Evolutionary conservation across 64 coral and sea anemone genomes (phyloP), one percentile per base, ranked within the genome.

Genomic region (Montipora cactus): DNA sequence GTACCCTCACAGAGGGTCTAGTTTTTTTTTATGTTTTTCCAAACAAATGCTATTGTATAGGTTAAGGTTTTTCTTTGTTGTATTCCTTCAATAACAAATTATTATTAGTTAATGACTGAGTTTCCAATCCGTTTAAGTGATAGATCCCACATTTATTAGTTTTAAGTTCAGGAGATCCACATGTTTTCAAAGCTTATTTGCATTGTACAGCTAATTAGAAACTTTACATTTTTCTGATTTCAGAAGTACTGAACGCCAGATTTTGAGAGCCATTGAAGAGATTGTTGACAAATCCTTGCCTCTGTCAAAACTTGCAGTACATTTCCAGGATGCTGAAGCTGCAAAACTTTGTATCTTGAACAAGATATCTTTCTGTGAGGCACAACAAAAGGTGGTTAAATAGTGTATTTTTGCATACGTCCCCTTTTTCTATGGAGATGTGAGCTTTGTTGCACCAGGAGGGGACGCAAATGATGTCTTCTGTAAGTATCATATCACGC

Each of bases 251-350:
- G 59, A 87, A 73, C 58, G 83, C 9, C n/a, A 87, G 20, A 25
- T 87, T 66, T 70, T 87, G 66, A 48, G 67, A 11, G 67, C 59
- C 64, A 25, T 25, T 73, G 28, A 67, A 45, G 23, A 73, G 15
- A 87, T 87, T 87, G 83, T 87, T 22, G 25, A 67, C 47, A 66
- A 67, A 47, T 67, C 83, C 59, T 67, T 87, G 19, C 83, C 83
- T 13, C 59, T 67, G 59, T 10, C 59, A 20, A 87, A 74, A 23
- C 62, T 87, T 28, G 47, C 47, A 23, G 11, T 23, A 5, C 19
- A 37, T 68, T 87, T 87, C 19, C 44, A 47, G 67, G 67, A 87
- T 45, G 23, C 59, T 25, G 79, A 82, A 51, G 47, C 83, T 37
- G 83, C 83, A 8, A 73, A 87, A 67, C 23, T 45, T 11, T 87